Conservation (phyloP, 2,797 vertebrate species). For the Sylvilagus floridanus region DNA sequence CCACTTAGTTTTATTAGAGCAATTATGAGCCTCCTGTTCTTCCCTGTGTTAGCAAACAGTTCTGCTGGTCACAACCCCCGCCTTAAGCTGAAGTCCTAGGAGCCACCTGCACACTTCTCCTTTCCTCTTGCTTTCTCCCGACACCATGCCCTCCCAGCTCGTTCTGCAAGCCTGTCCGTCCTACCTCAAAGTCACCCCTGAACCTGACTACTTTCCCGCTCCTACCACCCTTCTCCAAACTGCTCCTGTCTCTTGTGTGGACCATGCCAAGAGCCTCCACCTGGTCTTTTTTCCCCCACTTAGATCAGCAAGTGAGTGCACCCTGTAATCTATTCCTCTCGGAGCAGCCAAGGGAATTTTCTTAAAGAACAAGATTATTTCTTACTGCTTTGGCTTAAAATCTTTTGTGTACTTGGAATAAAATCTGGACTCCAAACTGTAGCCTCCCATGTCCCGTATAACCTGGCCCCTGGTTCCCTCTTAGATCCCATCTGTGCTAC, state of each 20-base stretch:
- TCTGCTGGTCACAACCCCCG: fast-evolving
- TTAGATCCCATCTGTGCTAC: not conserved
- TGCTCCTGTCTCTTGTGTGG: not conserved
- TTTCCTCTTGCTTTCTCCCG: not conserved
- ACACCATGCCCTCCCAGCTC: fast-evolving
- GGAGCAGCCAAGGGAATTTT: not conserved
- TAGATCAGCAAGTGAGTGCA: not conserved
- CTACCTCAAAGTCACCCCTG: not conserved
- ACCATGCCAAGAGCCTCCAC: not conserved
- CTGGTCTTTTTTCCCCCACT: not conserved
- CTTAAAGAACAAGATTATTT: not conserved
- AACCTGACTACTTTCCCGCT: not conserved
- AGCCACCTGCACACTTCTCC: not conserved
- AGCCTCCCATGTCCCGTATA: not conserved
- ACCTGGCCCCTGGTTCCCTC: not conserved
- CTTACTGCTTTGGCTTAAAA: not conserved
- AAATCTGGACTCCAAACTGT: not conserved
- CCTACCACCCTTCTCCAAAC: fast-evolving
- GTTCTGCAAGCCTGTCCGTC: not conserved
- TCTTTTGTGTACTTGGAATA: not conserved
- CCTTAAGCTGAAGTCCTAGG: not conserved
- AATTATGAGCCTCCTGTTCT: not conserved
- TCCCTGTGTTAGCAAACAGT: not conserved
- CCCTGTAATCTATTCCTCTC: not conserved
- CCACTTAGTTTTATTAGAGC: not conserved